phyloP scores from a whole-genome alignment of 1,140 invertebrate species.

The Drosophila baimaii region DNA sequence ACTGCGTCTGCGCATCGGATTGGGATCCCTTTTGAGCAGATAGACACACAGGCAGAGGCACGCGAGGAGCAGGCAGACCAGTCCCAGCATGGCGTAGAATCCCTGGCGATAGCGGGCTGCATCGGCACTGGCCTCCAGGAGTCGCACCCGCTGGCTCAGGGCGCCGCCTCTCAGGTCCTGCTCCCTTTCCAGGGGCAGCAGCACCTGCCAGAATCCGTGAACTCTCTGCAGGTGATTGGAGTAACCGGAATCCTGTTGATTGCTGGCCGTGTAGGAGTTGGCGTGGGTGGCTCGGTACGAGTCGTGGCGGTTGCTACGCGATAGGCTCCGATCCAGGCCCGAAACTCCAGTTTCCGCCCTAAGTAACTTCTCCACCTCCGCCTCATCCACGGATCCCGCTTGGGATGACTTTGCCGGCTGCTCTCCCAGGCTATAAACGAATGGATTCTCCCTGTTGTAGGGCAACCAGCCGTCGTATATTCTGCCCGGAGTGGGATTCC shows the following conservation, averaged over 20 bases:
- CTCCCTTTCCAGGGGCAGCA: slow-evolving; percentile 60
- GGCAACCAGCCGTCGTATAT: slow-evolving; percentile 86
- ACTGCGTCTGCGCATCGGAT: slow-evolving; percentile 38
- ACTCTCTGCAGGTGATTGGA: slow-evolving; percentile 66
- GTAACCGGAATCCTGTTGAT: slow-evolving; percentile 69
- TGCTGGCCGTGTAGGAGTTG: slow-evolving; percentile 52
- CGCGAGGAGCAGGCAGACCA: slow-evolving; percentile 72
- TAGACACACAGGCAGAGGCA: slow-evolving; percentile 78
- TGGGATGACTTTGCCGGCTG: slow-evolving; percentile 44
- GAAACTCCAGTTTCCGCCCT: slow-evolving; percentile 23
- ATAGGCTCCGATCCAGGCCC: slow-evolving; percentile 64
- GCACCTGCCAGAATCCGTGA: slow-evolving; percentile 77
- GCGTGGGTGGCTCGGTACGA: slow-evolving; percentile 27
- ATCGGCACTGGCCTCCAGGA: slow-evolving; percentile 73
- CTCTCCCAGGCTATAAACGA: slow-evolving; percentile 84
- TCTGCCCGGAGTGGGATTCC: slow-evolving; percentile 86
- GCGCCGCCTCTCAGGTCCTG: slow-evolving; percentile 21
- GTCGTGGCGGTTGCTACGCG: slow-evolving; percentile 63
- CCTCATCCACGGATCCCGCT: slow-evolving; percentile 34
- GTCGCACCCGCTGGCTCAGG: slow-evolving; percentile 59
- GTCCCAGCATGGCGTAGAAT: slow-evolving; percentile 76
- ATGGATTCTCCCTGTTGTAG: slow-evolving; percentile 85
- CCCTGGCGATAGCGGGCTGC: slow-evolving; percentile 80
- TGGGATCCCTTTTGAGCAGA: slow-evolving; percentile 64
- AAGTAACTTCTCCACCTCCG: slow-evolving; percentile 59